Conservation (phyloP, 2,888 invertebrate genomes). For the Epicampocera succincta region DNA sequence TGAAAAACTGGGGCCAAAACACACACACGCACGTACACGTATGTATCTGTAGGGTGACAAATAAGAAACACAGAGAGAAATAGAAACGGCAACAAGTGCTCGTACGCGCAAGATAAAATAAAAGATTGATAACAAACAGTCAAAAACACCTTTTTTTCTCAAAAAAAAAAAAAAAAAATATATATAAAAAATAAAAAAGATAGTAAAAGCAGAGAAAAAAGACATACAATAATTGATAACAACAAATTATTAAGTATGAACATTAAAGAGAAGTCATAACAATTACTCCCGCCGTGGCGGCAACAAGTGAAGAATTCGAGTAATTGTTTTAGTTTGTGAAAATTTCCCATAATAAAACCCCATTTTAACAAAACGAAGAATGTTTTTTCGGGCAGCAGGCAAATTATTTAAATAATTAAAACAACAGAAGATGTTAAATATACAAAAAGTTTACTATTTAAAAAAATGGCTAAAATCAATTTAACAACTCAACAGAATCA, state of each 20-base stretch:
- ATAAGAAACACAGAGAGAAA: slow-evolving; percentile 38
- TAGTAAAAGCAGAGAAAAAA: no score
- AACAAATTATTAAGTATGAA: slow-evolving; percentile 62
- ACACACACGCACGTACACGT: no score
- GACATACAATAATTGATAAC: slow-evolving; percentile 54
- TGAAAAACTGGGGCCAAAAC: slow-evolving; percentile 28
- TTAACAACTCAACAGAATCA: slow-evolving; percentile 52
- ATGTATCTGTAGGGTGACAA: not conserved
- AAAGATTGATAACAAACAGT: slow-evolving; percentile 41
- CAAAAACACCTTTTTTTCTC: slow-evolving; percentile 52
- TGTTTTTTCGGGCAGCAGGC: slow-evolving; percentile 18
- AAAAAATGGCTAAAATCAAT: slow-evolving; percentile 61
- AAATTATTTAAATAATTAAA: slow-evolving; percentile 23
- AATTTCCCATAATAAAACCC: slow-evolving; percentile 30
- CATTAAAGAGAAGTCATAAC: slow-evolving; percentile 55
- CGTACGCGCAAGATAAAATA: slow-evolving; percentile 13
- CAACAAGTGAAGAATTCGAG: slow-evolving; percentile 40
- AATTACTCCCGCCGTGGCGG: slow-evolving; percentile 59
- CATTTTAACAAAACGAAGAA: not conserved
- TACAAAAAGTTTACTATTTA: slow-evolving; percentile 14
- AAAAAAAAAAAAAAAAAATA: not conserved
- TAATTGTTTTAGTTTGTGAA: not conserved
- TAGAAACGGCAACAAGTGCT: slow-evolving; percentile 5
- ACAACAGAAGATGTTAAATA: slow-evolving; percentile 29
- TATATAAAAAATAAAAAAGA: slow-evolving; percentile 7